Evolutionary conservation across 2,888 invertebrate species (phyloP), one percentile per base, ranked within the genome.

Genomic region (Ephialtes manifestator): DNA sequence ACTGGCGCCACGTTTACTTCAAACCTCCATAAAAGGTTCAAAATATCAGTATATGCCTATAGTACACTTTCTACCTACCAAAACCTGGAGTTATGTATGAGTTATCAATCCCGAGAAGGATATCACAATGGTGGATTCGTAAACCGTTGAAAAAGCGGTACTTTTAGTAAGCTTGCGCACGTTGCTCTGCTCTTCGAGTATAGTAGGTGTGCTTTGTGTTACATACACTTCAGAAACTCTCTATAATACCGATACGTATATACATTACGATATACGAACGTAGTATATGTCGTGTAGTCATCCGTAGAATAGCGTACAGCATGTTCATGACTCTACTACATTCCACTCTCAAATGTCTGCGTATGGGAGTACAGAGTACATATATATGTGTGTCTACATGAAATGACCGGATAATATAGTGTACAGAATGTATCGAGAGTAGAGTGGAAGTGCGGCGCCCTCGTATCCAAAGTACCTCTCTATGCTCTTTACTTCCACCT

Each of bases 251-350:
- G 60, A 74, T 46, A 60, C 46, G 48, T 46, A 13, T 46, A 5
- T 20, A 63, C 60, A 48, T 18, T 46, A 46, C 31, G 35, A 31
- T 75, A 31, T 48, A 48, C 8, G 18, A 3, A 13, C 13, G 28
- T 28, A 4, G 46, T 31, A 35, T 46, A 5, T 43, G 46, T 75
- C 74, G 74, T 63, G 63, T 75, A 72, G 58, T 75, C 60, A 63
- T 75, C 60, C 74, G 46, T 58, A 48, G 60, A 63, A 63, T 60
- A 75, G 60, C 35, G 58, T 48, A 63, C 60, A 63, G 20, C 74
- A 58, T 74, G 74, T 74, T 60, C 74, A 58, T 63, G 63, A 13
- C 46, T 75, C 60, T 60, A 63, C 60, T 63, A 48, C 60, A 63
- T 63, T 75, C 58, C 46, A 60, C 74, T 75, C 48, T 13, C n/a